These are phyloP conservation scores for Lepisosteus osseus DNA, from an alignment of 2,113 vertebrate genomes.

Conservation along the genomic window DNA sequence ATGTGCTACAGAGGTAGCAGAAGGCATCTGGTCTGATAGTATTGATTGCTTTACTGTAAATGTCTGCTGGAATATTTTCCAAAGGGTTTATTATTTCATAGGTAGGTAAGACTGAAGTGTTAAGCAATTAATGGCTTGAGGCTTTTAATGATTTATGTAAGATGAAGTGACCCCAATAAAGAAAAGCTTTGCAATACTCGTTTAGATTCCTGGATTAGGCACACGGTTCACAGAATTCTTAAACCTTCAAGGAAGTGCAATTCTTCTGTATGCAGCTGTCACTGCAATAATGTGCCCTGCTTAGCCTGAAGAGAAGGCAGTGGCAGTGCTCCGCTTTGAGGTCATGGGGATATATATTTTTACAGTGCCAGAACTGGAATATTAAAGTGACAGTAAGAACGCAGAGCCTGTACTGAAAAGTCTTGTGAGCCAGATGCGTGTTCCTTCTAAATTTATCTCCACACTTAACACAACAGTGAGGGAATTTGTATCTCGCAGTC, in stretches of 20 bases:
- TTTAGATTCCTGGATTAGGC: background rate
- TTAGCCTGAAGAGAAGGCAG: background rate
- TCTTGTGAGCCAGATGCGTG: too few species aligned
- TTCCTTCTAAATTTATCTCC: too few species aligned
- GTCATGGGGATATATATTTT: background rate
- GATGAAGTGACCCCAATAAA: constrained; percentile 23
- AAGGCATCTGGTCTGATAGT: background rate
- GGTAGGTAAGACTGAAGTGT: background rate
- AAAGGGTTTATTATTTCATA: constrained; percentile 18
- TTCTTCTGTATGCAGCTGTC: background rate
- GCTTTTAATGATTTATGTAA: constrained; percentile 23
- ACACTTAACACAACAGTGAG: too few species aligned
- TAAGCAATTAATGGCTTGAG: background rate
- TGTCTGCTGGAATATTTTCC: background rate
- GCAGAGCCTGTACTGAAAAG: too few species aligned
- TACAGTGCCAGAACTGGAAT: background rate
- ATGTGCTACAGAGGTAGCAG: background rate
- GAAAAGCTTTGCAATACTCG: constrained; percentile 6
- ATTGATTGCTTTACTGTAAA: background rate
- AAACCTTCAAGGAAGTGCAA: background rate
- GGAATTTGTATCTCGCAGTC: too few species aligned
- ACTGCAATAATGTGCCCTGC: background rate
- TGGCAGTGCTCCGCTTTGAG: background rate
- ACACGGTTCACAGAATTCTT: background rate
- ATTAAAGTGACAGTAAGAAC: background rate